Conservation (phyloP, 2,113 vertebrate genomes). For the Pteruthius melanotis region DNA sequence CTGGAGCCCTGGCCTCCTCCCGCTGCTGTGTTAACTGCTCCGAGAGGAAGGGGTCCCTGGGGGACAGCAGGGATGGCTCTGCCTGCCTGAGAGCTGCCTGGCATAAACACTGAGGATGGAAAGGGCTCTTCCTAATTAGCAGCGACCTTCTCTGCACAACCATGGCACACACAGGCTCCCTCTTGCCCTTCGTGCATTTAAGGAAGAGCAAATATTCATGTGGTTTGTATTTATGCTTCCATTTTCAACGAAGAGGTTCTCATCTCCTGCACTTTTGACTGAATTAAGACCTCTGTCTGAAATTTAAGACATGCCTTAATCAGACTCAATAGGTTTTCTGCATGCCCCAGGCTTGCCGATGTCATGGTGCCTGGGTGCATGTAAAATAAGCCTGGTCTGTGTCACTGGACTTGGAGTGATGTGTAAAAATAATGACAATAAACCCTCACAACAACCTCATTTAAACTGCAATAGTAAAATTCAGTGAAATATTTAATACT, state of each 20-base stretch:
- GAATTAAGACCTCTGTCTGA: neutral
- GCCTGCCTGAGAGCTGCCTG: neutral
- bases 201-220: neutral
- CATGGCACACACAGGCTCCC: rapidly evolving
- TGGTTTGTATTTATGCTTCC: neutral
- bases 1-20: neutral
- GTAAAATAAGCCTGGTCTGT: neutral
- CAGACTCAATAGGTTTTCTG: constrained; percentile 4
- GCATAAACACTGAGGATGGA: neutral
- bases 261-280: neutral
- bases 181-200: neutral
- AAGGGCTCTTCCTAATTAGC: neutral
- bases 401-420: neutral
- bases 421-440: neutral
- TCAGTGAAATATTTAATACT: neutral
- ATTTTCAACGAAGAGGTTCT: neutral
- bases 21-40: neutral
- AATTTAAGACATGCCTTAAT: constrained; percentile 53
- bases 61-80: rapidly evolving
- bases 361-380: neutral
- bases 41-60: neutral
- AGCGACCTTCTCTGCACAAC: neutral
- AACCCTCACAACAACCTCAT: neutral
- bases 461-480: neutral
- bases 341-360: neutral